Evolutionary conservation across 2,797 vertebrate genomes (phyloP).

Genomic region (Limnodromus scolopaceus): DNA sequence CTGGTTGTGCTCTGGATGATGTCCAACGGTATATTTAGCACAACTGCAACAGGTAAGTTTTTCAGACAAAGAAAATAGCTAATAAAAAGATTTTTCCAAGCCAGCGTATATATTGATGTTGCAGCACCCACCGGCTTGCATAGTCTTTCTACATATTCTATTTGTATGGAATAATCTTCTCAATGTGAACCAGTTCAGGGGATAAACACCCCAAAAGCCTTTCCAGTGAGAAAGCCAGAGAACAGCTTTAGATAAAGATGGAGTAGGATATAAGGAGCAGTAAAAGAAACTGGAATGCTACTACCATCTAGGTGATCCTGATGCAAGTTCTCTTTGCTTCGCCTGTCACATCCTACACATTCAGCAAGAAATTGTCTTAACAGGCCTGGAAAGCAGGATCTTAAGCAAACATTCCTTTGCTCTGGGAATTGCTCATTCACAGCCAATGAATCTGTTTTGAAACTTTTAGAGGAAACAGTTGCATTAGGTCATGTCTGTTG

Average conservation of each 20-base stretch:
- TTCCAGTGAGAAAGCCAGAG: background rate
- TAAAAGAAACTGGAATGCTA: background rate
- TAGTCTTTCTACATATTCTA: background rate
- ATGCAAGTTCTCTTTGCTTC: background rate
- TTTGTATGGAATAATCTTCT: background rate
- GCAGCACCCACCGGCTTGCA: background rate
- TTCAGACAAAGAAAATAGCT: background rate
- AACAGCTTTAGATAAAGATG: background rate
- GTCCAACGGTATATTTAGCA: constrained; percentile 24
- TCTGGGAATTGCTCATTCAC: background rate
- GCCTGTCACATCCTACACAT: background rate
- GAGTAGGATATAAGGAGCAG: background rate
- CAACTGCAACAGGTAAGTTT: background rate
- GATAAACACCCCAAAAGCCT: background rate
- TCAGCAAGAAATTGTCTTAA: constrained; percentile 2
- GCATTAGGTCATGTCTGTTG: background rate
- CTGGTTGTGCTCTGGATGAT: background rate
- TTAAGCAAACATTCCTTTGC: background rate
- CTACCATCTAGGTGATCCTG: background rate
- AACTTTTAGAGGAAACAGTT: constrained; percentile 15
- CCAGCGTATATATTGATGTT: background rate
- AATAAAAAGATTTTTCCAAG: background rate
- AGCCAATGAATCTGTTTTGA: constrained; percentile 17
- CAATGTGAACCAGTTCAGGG: background rate
- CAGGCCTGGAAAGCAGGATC: background rate